Base-by-base conservation (phyloP, 2,797 vertebrate species). In the Heliangelus exortis region DNA sequence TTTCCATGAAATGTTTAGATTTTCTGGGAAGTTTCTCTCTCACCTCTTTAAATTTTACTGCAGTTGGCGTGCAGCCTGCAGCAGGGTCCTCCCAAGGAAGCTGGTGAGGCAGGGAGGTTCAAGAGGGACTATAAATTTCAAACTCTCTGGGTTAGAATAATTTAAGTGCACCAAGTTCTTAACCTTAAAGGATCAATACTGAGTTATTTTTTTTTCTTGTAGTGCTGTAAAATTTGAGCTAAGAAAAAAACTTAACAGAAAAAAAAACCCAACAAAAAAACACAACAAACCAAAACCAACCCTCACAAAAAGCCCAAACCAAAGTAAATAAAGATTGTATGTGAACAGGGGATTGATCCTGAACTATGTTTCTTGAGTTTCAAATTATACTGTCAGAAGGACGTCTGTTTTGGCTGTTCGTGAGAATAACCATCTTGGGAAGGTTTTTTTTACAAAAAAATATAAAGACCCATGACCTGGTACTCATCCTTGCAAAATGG, bases 21-120 rank as follows among this genome's bases (percentile, higher is more conserved):
- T 97, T 98, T 98, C 98, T 99, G 99, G 98, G 98, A 97, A 98
- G 98, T 98, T 99, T 99, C 98, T 98, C 98, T 98, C 98, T 98
- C 99, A 99, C 99, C 99, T 99, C 99, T 98, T 99, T 99, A 99
- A 99, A 99, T 99, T 98, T 99, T 99, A 99, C 98, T 97, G 98
- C 98, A 97, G 97, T 99, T 99, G 98, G 99, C 98, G 93, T 97
- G 95, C 96, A 98, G 98, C 98, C 98, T 97, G 97, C 97, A 97
- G 98, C 97, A 98, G 97, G 95, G 97, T 98, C 98, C 98, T 98
- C 98, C 97, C 96, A 98, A 98, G 98, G 98, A 98, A 98, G 97
- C 97, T 96, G 96, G 97, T 96, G 95, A 98, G 98, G 98, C 98
- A 98, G 96, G 97, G 97, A 95, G 97, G 98, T 98, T 98, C 98